Base-by-base conservation (phyloP, 2,888 invertebrate genomes). In the Dysmachus trigonus region DNA sequence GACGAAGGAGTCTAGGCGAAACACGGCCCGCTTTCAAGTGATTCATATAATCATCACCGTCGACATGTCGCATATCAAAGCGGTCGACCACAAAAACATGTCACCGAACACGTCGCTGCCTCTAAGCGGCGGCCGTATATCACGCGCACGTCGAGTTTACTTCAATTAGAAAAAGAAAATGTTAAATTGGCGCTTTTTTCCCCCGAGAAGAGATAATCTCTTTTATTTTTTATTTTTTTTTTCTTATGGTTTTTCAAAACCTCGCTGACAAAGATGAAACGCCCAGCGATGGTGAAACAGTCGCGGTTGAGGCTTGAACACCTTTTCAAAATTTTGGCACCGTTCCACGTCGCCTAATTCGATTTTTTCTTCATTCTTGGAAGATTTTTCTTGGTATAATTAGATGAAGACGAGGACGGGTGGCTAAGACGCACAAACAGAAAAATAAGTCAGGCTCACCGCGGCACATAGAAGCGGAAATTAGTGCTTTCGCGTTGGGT, bases 101-200 rank as follows among this genome's bases (percentile, higher is more conserved):
- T 81, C 53, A 81, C 81, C 53, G 35, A 33, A 81, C 53, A 53
- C 62, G 30, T 53, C 81, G 81, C 81, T 18, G 53, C 33, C n/a
- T 33, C 53, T 81, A 81, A 53, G 27, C 30, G 22, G 53, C 22
- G 33, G 27, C 53, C 31, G 31, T 81, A 81, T 53, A 81, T 81
- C 53, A 81, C 83, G 33, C 83, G 13, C 27, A 71, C 83, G 41
- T 83, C 83, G 83, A 83, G 83, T 83, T 62, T 62, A 62, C 72
- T 83, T 83, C 83, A 72, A 83, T 72, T 83, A 72, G 72, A 83
- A 83, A 83, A 83, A 72, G 30, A 72, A 83, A 71, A 72, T 72
- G 22, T 72, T 72, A 38, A 38, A 38, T 71, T 72, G 27, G 27
- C 38, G 31, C 51, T 81, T 81, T 81, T 81, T 62, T 62, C 2